Evolutionary conservation across 2,797 vertebrate species (phyloP), one percentile per base, ranked within the genome.

Genomic region (Myoxocephalus aenaeus): DNA sequence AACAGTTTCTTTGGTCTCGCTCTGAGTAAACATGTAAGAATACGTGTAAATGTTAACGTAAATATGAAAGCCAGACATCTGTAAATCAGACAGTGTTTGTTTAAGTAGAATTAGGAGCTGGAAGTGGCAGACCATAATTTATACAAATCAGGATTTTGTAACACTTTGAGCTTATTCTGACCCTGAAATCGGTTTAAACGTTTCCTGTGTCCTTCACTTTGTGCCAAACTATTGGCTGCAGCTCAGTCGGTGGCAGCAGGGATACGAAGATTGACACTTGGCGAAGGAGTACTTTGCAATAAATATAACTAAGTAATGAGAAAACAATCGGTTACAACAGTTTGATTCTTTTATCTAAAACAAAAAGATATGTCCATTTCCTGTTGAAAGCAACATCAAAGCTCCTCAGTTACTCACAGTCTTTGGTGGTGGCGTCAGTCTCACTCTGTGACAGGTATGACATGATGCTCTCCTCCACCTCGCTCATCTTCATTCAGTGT

Each of bases 391-490:
- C 1, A 38, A 50, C 32, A n/a, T 22, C 7, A 53, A 58, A 38
- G 22, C 20, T 62, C 42, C 32, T 62, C 8, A 46, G 40, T 29
- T 96, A 98, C 97, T 98, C 93, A 98, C 96, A 91, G 92, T 98
- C 96, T 93, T 94, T 96, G 78, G 96, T 95, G 75, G 92, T 89
- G 51, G 90, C 84, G 70, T 93, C 89, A 5, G 90, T 94, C 85
- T 97, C 95, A 87, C 93, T 95, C 79, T 96, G 93, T 67, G 94
- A 94, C 84, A 96, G 83, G 83, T 92, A 94, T 42, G 96, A 95
- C 93, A 96, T 91, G 82, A 92, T 90, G 75, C 74, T 85, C 73
- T 93, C 91, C 67, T 90, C 90, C 59, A 69, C 51, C 62, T 80
- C 70, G 73, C 61, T 92, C 94, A 94, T 93, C 65, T 27, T 92